Evolutionary conservation across 2,113 vertebrate genomes (phyloP).

Genomic region (Varanus salvator): DNA sequence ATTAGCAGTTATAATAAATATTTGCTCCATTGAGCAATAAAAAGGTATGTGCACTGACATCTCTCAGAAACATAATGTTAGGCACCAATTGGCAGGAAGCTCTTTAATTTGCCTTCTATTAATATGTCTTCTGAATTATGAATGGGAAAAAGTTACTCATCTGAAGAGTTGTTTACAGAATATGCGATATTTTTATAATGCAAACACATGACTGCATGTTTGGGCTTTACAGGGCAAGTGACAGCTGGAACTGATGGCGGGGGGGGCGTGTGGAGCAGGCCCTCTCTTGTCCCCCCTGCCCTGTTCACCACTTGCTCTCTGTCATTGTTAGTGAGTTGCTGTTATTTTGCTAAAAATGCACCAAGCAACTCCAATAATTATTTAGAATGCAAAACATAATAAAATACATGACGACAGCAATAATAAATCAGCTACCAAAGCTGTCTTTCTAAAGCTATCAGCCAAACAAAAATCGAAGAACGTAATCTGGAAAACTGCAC

Average conservation of each 20-base stretch:
- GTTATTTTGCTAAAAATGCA: not conserved
- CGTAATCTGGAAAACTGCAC: too few relatives aligned
- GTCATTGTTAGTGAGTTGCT: not conserved
- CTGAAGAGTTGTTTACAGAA: slow-evolving; percentile 1
- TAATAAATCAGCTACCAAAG: not conserved
- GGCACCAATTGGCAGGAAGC: slow-evolving; percentile 9
- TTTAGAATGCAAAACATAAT: not conserved
- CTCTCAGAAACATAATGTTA: not conserved
- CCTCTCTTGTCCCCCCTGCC: too few relatives aligned
- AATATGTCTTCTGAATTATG: slow-evolving; percentile 1
- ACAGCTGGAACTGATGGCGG: not conserved
- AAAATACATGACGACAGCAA: too few relatives aligned
- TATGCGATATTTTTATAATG: not conserved
- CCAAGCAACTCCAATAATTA: not conserved
- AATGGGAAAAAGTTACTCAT: slow-evolving; percentile 21
- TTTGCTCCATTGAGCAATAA: slow-evolving; percentile 17
- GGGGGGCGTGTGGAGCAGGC: not conserved
- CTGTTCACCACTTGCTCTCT: too few relatives aligned
- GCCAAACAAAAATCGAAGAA: not conserved
- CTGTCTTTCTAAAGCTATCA: not conserved
- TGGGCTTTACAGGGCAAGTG: not conserved
- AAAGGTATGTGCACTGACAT: slow-evolving; percentile 1
- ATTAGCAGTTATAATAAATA: slow-evolving; percentile 18
- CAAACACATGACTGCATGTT: not conserved
- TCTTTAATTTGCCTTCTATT: slow-evolving; percentile 15